These are phyloP conservation scores for Hypomecis atomaria DNA, from an alignment of 2,888 invertebrate species.

Conservation along the genomic window DNA sequence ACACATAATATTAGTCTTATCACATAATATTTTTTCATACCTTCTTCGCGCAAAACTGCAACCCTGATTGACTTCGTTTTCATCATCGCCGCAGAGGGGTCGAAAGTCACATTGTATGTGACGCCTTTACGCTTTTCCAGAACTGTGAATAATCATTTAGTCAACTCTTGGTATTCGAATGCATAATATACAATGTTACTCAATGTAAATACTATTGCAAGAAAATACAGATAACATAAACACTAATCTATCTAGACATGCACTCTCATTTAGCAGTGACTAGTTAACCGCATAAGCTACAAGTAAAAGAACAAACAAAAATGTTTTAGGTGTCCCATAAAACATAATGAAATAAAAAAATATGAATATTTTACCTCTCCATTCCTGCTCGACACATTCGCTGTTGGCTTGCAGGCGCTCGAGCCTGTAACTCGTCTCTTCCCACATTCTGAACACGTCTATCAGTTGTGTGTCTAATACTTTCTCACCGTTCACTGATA, in stretches of 20 bases:
- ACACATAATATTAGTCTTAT: too few species aligned
- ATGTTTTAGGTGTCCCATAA: neutral
- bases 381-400: conserved; percentile 92
- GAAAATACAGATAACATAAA: too few species aligned
- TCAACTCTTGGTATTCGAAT: too few species aligned
- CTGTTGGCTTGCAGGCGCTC: conserved; percentile 94
- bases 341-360: conserved; percentile 5
- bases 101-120: conserved; percentile 88
- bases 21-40: conserved; percentile 49
- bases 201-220: too few species aligned
- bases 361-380: conserved; percentile 72
- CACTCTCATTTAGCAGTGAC: too few species aligned
- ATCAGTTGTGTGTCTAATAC: conserved; percentile 87
- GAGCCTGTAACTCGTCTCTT: conserved; percentile 96
- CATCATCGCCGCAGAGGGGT: conserved; percentile 84
- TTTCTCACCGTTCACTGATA: conserved; percentile 85
- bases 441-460: conserved; percentile 94
- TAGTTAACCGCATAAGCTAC: too few species aligned
- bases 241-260: too few species aligned
- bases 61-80: conserved; percentile 86
- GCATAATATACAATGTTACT: too few species aligned
- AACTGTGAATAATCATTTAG: conserved; percentile 54
- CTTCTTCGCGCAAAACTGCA: conserved; percentile 98
- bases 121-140: conserved; percentile 89
- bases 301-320: conserved; percentile 7